These are phyloP conservation scores for Nothocercus julius DNA, from an alignment of 2,113 vertebrate genomes.

Conservation along the genomic window DNA sequence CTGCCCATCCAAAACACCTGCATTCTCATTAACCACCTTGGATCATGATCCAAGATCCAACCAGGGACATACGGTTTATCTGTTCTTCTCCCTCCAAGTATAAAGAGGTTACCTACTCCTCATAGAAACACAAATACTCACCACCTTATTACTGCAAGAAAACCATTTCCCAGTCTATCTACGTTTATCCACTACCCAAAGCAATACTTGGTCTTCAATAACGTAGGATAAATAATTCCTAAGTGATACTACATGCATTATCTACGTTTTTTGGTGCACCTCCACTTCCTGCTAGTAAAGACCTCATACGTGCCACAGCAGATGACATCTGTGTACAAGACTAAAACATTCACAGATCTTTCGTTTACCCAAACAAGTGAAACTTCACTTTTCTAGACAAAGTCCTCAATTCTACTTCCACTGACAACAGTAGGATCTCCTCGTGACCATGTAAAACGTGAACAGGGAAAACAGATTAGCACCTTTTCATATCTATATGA, in stretches of 20 bases:
- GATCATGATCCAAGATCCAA: background rate
- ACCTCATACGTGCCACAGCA: background rate
- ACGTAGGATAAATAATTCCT: background rate
- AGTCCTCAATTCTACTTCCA: background rate
- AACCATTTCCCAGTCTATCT: background rate
- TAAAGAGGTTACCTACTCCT: background rate
- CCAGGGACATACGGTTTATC: rapidly evolving
- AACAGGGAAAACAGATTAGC: background rate
- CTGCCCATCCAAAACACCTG: background rate
- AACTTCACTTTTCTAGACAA: background rate
- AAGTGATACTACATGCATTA: background rate
- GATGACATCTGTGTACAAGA: background rate
- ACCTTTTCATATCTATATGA: background rate
- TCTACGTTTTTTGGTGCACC: background rate
- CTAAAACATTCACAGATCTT: slow-evolving; percentile 16
- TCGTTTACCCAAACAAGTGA: background rate
- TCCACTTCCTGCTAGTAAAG: background rate
- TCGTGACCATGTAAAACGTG: background rate
- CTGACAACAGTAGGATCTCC: background rate
- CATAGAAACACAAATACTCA: background rate
- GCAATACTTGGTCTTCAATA: background rate
- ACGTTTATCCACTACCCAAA: background rate
- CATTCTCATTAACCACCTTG: background rate
- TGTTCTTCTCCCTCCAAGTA: background rate
- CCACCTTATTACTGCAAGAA: background rate